phyloP scores from a whole-genome alignment of 2,888 invertebrate genomes.

The Diabrotica balteata region DNA sequence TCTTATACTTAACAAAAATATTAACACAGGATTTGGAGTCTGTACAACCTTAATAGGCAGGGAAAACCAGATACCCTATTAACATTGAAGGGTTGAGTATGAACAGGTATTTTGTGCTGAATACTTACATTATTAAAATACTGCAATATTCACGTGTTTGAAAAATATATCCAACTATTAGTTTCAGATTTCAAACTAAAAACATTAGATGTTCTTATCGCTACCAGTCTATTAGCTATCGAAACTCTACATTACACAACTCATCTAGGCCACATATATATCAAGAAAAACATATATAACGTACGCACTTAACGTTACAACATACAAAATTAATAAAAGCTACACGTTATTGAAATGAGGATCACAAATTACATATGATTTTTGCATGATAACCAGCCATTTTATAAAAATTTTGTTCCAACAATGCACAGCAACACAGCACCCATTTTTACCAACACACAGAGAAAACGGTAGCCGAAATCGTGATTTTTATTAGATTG shows the following conservation, averaged over 20 bases:
- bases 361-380: slow-evolving; percentile 54
- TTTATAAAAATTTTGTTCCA: slow-evolving; percentile 55
- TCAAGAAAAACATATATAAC: slow-evolving; percentile 29
- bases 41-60: background rate
- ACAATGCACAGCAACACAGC: slow-evolving; percentile 56
- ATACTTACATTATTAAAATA: slow-evolving; percentile 12
- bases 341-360: slow-evolving; percentile 49
- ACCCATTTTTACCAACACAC: slow-evolving; percentile 35
- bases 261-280: slow-evolving; percentile 36
- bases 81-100: background rate
- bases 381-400: slow-evolving; percentile 55
- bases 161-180: slow-evolving; percentile 36
- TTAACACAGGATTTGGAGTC: background rate
- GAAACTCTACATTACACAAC: slow-evolving; percentile 47
- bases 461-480: slow-evolving; percentile 3
- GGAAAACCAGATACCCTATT: background rate
- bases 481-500: background rate
- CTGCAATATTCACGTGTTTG: slow-evolving; percentile 11
- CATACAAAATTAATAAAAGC: slow-evolving; percentile 40
- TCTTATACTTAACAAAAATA: background rate
- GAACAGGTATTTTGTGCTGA: background rate
- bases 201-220: slow-evolving; percentile 50
- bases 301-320: slow-evolving; percentile 27
- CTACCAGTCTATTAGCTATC: slow-evolving; percentile 46
- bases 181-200: slow-evolving; percentile 34